phyloP scores from a whole-genome alignment of 2,797 vertebrate species.

The Argyrosomus regius region DNA sequence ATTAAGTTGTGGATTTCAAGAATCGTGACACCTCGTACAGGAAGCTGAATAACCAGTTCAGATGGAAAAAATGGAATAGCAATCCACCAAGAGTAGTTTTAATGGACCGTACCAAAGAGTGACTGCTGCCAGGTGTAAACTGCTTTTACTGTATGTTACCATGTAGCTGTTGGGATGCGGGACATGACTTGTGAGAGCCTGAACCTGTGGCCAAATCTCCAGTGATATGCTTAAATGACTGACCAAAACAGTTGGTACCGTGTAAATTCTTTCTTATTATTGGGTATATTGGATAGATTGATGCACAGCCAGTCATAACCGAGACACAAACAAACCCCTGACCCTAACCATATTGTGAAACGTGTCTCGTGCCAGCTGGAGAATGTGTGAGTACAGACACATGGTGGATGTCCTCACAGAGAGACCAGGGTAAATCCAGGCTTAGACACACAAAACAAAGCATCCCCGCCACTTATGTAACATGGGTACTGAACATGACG shows the following conservation, averaged over 20 bases:
- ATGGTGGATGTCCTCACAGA: conserved; percentile 40
- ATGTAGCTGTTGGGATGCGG: not conserved
- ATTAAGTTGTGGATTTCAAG: no score
- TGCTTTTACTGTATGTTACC: no score
- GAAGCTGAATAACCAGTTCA: not conserved
- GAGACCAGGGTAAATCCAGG: conserved; percentile 54
- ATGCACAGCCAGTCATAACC: conserved; percentile 11
- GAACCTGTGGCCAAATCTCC: not conserved
- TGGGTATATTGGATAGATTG: conserved; percentile 18
- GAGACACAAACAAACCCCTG: conserved; percentile 17
- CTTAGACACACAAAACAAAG: conserved; percentile 63
- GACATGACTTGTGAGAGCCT: not conserved
- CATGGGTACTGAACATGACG: conserved; percentile 18
- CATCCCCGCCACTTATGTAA: conserved; percentile 66
- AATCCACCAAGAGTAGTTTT: not conserved
- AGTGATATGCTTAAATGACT: not conserved
- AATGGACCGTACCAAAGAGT: not conserved
- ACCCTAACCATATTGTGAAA: conserved; percentile 28
- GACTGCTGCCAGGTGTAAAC: not conserved
- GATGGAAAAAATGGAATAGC: not conserved
- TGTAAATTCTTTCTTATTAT: not conserved
- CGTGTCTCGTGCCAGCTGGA: conserved; percentile 43
- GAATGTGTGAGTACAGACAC: conserved; percentile 24
- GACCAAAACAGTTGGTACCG: not conserved
- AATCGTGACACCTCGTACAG: not conserved